Base-by-base conservation (phyloP, 2,113 vertebrate genomes). In the Atlantisia rogersi region DNA sequence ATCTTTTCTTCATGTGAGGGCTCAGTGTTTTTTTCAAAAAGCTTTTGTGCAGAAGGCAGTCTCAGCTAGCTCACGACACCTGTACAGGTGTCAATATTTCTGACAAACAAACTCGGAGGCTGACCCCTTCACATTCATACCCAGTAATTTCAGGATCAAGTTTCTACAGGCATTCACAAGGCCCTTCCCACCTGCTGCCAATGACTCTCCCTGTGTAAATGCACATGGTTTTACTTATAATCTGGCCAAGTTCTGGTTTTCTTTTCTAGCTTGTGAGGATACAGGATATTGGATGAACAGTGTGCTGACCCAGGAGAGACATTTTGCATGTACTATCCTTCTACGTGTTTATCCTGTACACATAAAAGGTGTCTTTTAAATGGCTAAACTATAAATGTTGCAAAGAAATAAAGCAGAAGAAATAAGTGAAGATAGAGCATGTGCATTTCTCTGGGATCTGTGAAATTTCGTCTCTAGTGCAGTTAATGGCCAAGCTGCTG, bases 1-100 rank as follows among this genome's bases (percentile, higher is more conserved):
- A 84, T 88, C 97, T 92, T 85, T 94, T 97, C 97, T 97, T 96
- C 97, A 96, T 85, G 94, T 92, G 95, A 97, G 93, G 96, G 90
- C 92, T 96, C 80, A 86, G 68, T 18, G 44, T 46, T 67, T 55
- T 10, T 73, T 91, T 95, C 90, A 60, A 81, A 84, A 56, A 78
- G 26, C 91, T 92, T 82, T 95, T 89, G 95, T 79, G 79, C 39
- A 97, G 88, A 91, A 96, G 3, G 46, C 82, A 97, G 94, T 74
- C 87, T 77, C 84, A 78, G 95, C 92, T 86, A 73, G 84, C 75
- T 84, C 68, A 32, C 0, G 9, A 95, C 95, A 95, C 76, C 96
- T 94, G 94, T 78, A 79, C 79, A 87, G 91, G 89, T 94, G 96
- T 92, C 79, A 82, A 0, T 37, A 32, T 75, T 83, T 52, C 63